phyloP scores from a whole-genome alignment of 1,140 invertebrate species.

The Orussus abietinus region DNA sequence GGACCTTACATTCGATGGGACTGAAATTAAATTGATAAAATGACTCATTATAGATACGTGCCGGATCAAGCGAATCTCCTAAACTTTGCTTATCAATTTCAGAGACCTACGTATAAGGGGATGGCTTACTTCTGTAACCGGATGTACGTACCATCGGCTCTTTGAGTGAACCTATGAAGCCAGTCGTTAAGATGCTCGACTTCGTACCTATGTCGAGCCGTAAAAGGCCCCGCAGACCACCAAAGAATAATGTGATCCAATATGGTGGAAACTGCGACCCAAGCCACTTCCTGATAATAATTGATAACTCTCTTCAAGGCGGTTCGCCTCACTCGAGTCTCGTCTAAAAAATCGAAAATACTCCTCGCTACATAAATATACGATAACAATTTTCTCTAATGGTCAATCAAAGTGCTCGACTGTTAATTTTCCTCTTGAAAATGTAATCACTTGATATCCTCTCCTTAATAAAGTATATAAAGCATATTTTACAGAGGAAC shows the following conservation, averaged over 20 bases:
- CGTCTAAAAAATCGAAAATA: constrained; percentile 30
- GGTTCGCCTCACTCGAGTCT: constrained; percentile 47
- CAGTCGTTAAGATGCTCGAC: constrained; percentile 62
- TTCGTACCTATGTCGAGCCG: constrained; percentile 52
- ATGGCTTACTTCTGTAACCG: neutral
- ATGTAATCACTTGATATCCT: too few relatives aligned
- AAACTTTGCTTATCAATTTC: constrained; percentile 1
- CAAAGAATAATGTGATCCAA: constrained; percentile 75
- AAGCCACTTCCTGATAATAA: constrained; percentile 62
- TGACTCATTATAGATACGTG: constrained; percentile 7
- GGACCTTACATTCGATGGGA: constrained; percentile 63
- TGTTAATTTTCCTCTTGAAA: too few relatives aligned
- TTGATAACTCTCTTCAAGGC: constrained; percentile 50
- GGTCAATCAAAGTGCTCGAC: too few relatives aligned
- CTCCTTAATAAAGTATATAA: constrained; percentile 7
- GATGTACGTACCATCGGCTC: constrained; percentile 22
- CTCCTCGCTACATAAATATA: too few relatives aligned
- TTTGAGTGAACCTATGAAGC: constrained; percentile 55
- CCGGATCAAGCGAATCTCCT: neutral
- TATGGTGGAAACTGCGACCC: constrained; percentile 70
- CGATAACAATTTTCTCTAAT: too few relatives aligned
- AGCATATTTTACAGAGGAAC: neutral
- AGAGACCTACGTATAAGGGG: neutral
- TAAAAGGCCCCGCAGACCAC: constrained; percentile 69
- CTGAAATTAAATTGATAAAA: constrained; percentile 37